Base-by-base conservation (phyloP, 2,888 invertebrate genomes). In the Homarus gammarus region DNA sequence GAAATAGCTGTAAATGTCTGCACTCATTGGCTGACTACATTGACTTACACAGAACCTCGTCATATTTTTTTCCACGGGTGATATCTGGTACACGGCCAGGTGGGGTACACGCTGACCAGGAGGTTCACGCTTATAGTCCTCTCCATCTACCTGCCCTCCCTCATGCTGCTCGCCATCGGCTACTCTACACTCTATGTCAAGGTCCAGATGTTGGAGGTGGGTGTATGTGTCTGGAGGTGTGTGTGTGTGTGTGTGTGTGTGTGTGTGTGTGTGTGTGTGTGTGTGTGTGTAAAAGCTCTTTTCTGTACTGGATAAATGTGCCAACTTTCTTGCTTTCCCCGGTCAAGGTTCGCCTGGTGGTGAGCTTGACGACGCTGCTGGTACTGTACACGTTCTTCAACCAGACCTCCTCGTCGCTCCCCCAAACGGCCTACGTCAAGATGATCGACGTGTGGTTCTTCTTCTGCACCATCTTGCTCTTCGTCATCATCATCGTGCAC, bases 341-440 rank as follows among this genome's bases (percentile, higher is more conserved):
- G n/a, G n/a, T n/a, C n/a, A n/a, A 87, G 87, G 81, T 82, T 38
- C 88, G 88, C 15, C 49, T 83, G 10, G 49, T 49, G 18, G 81
- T 87, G 38, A 83, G 82, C 83, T 38, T 88, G 38, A 88, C 88
- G 27, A 87, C 88, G 10, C 64, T 83, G n/a, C 75, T 88, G 49
- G 88, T 88, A 38, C 51, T 88, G 49, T 88, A 88, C 51, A 88
- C 88, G n/a, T 78, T 87, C 64, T 87, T 88, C 64, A 88, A 88
- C 83, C 82, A 87, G 31, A 44, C 77, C 10, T 88, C 88, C 0
- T 64, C 64, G 12, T 83, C 82, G 38, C 68, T 88, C 22, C 88
- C 88, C 0, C 38, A 77, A 36, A 88, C 83, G 6, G 87, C 87
- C 22, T 83, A 82, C 68, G 68, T 88, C 38, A 83, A 88, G 38